Conservation (phyloP, 2,888 invertebrate genomes). For the Onchidella celtica region DNA sequence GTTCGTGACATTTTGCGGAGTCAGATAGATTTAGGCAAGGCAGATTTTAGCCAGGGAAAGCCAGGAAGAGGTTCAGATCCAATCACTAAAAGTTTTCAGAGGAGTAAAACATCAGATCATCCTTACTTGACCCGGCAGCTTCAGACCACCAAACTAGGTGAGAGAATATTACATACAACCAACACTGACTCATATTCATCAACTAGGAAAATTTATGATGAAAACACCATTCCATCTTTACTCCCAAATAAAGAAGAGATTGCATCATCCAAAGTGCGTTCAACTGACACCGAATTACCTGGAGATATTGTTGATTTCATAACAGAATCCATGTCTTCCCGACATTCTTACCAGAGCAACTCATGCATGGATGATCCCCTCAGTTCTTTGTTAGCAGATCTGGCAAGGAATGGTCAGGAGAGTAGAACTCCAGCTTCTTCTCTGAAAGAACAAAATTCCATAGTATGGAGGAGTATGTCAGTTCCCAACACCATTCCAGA, state of each 20-base stretch:
- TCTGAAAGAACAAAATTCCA: not conserved
- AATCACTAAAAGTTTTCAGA: not conserved
- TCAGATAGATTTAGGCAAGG: not conserved
- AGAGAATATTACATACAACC: no score
- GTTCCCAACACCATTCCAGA: constrained; percentile 38
- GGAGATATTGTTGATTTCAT: constrained; percentile 73
- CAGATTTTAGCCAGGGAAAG: not conserved
- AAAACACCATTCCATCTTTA: no score
- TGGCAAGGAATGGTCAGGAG: constrained; percentile 12
- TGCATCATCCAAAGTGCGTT: constrained; percentile 1
- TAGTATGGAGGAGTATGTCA: constrained; percentile 33
- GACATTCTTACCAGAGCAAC: not conserved
- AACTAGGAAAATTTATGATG: not conserved
- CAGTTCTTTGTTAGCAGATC: constrained; percentile 22
- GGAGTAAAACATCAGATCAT: constrained; percentile 22
- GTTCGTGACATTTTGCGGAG: constrained; percentile 28
- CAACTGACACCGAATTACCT: constrained; percentile 64
- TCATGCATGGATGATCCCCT: not conserved
- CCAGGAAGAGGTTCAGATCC: not conserved
- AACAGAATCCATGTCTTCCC: constrained; percentile 46
- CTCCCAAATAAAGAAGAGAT: not conserved
- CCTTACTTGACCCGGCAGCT: constrained; percentile 3
- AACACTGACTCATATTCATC: not conserved
- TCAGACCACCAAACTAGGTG: not conserved
- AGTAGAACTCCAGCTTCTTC: not conserved